Conservation (phyloP, 2,888 invertebrate genomes). For the Cheilosia scutellata region DNA sequence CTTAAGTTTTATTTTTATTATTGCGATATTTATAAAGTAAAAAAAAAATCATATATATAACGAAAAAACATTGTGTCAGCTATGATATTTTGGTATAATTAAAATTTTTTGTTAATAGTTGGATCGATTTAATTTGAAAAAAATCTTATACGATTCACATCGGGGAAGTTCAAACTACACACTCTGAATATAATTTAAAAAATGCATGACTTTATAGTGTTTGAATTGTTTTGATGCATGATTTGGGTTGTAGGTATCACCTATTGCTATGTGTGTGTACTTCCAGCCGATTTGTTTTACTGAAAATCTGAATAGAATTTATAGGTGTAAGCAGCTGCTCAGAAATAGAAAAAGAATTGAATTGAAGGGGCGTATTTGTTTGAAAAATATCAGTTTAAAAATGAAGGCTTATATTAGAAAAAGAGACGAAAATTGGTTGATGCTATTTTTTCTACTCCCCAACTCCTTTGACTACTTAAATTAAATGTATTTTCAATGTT, state of each 20-base stretch:
- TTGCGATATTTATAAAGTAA: slow-evolving; percentile 78
- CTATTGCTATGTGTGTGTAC: neutral
- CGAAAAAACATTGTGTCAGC: slow-evolving; percentile 84
- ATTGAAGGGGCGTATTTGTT: too few relatives aligned
- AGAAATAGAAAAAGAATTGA: too few relatives aligned
- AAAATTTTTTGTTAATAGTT: slow-evolving; percentile 65
- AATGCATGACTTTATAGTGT: slow-evolving; percentile 38
- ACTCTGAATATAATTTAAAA: slow-evolving; percentile 22
- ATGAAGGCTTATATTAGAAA: too few relatives aligned
- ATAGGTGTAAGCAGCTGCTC: too few relatives aligned
- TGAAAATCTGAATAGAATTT: too few relatives aligned
- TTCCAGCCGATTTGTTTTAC: neutral
- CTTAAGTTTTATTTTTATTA: slow-evolving; percentile 49
- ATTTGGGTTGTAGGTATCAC: slow-evolving; percentile 8
- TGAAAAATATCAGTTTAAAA: too few relatives aligned
- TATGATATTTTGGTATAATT: slow-evolving; percentile 81
- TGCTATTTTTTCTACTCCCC: too few relatives aligned
- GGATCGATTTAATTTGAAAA: slow-evolving; percentile 29
- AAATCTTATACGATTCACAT: slow-evolving; percentile 10
- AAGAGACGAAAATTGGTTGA: too few relatives aligned
- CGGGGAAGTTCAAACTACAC: slow-evolving; percentile 49
- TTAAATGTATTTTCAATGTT: too few relatives aligned
- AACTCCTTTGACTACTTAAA: too few relatives aligned
- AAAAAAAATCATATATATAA: slow-evolving; percentile 76
- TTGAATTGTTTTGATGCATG: slow-evolving; percentile 7